Percentiles rank a stretch among this genome's conserved stretches.
Conservation (phyloP, 2,113 vertebrate genomes). For the Pangasianodon hypophthalmus region DNA sequence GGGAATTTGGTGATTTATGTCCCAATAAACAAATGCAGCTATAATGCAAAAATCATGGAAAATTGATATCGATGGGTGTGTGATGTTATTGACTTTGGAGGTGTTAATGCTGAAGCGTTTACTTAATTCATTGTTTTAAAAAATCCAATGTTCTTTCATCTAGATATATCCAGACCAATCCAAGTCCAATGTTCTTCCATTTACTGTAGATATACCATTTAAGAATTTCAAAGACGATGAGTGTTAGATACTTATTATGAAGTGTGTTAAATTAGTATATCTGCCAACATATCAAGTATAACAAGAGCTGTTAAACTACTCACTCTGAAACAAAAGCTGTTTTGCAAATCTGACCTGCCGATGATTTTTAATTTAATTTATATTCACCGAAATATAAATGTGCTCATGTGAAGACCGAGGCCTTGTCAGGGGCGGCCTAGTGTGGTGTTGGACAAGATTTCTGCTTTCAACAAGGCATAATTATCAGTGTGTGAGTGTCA, state of each 20-base stretch:
- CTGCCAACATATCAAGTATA: neutral
- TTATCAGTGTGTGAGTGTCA: constrained; percentile 59
- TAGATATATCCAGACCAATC: neutral
- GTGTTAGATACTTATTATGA: neutral
- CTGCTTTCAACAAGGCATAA: constrained; percentile 53
- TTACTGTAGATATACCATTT: neutral
- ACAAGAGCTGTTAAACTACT: neutral
- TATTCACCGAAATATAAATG: neutral
- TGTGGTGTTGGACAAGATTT: neutral
- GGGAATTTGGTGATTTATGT: neutral
- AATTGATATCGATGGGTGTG: no score
- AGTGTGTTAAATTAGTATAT: neutral
- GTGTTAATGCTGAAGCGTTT: neutral
- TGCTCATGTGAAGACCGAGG: no score
- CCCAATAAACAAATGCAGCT: no score
- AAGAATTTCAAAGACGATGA: neutral
- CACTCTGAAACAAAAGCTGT: neutral
- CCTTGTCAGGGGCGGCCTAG: constrained; percentile 26
- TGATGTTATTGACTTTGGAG: neutral
- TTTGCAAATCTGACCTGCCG: neutral
- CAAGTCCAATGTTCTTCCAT: neutral
- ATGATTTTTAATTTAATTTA: neutral
- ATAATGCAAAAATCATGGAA: neutral
- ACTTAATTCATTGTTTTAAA: neutral
- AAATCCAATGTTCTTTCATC: neutral